Percentiles rank a stretch among this genome's conserved stretches.
Conservation (phyloP, 2,797 vertebrate genomes). For the Dermochelys coriacea region DNA sequence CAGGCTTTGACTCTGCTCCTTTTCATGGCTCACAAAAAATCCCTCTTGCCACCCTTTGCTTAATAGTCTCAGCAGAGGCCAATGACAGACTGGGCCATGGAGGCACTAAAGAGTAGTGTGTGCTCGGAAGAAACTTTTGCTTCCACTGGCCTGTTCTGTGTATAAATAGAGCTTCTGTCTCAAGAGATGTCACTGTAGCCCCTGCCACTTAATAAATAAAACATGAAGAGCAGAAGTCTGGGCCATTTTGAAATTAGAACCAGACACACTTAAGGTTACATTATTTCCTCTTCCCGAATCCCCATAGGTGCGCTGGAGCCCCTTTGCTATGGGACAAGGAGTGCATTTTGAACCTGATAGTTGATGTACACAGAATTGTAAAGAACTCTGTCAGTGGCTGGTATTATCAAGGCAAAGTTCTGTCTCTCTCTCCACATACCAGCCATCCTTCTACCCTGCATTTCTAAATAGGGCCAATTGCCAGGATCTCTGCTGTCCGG, state of each 20-base stretch:
- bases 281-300: rapidly evolving
- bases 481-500: background rate
- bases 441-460: background rate
- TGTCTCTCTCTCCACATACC: background rate
- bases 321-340: background rate
- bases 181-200: background rate
- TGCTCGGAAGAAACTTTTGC: background rate
- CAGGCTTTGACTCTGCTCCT: background rate
- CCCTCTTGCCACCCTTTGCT: background rate
- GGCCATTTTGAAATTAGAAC: background rate
- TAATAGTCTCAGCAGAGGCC: background rate
- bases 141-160: background rate
- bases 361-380: background rate
- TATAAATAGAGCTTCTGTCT: background rate
- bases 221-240: background rate
- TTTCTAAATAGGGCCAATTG: background rate
- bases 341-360: background rate
- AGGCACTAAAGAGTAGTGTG: background rate
- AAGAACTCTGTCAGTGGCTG: background rate
- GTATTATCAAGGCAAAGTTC: background rate
- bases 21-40: background rate
- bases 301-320: too few species aligned
- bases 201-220: background rate
- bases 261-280: rapidly evolving
- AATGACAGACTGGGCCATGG: background rate